Conservation (phyloP, 1,140 invertebrate genomes). For the Trichonephila inaurata region DNA sequence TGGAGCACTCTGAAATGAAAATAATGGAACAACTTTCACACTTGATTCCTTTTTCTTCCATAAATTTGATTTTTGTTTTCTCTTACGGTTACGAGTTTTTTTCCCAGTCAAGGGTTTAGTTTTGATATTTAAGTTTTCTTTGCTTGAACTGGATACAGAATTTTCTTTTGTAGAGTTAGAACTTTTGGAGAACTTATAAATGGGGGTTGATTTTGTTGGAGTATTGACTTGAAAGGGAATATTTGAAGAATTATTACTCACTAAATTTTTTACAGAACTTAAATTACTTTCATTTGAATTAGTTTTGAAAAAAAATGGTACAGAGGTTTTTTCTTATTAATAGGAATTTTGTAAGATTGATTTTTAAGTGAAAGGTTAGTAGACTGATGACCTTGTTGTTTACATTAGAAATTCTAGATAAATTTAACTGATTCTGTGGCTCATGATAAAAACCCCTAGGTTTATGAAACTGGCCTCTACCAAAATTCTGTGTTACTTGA, state of each 20-base stretch:
- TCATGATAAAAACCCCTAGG: not conserved
- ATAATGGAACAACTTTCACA: not conserved
- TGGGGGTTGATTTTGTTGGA: not conserved
- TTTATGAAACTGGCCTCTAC: not conserved
- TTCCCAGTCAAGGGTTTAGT: not conserved
- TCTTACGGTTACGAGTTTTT: not conserved
- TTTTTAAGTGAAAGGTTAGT: not conserved
- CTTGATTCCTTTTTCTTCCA: not conserved
- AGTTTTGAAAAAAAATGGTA: not conserved
- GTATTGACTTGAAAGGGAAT: not conserved
- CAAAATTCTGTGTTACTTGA: not conserved
- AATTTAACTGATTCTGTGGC: not conserved
- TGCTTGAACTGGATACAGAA: not conserved
- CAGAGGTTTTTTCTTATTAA: not conserved
- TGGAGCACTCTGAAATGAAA: conserved; percentile 38
- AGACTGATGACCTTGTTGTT: not conserved
- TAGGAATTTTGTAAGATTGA: not conserved
- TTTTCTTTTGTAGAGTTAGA: not conserved
- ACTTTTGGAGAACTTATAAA: not conserved
- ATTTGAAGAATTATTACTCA: not conserved
- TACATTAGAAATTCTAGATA: not conserved
- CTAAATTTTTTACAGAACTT: not conserved
- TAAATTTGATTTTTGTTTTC: not conserved
- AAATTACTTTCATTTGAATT: not conserved
- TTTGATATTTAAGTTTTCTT: not conserved